Percentiles rank a stretch among this genome's conserved stretches.
Conservation (phyloP, 1,140 invertebrate genomes). For the Micrasema longulum region DNA sequence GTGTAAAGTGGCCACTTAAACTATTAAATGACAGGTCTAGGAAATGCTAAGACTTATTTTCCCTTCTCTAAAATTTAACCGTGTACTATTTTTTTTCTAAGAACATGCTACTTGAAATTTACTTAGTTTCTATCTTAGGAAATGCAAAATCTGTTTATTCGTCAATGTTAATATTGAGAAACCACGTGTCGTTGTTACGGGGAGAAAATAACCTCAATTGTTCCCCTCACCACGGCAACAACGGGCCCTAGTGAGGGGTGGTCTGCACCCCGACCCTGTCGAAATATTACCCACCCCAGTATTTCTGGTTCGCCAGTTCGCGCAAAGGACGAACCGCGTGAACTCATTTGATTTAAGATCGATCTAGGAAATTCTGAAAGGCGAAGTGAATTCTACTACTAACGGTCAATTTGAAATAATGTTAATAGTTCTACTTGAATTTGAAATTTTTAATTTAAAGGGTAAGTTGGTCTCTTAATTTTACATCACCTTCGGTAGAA, state of each 20-base stretch:
- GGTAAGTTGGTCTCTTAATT: too few relatives aligned
- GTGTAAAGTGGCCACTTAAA: too few relatives aligned
- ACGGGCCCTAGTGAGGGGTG: background rate
- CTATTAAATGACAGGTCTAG: too few relatives aligned
- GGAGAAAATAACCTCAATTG: conserved; percentile 35
- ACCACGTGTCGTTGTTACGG: conserved; percentile 19
- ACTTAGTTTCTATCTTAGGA: too few relatives aligned
- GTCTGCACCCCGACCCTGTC: background rate
- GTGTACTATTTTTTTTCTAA: too few relatives aligned
- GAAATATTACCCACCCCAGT: conserved; percentile 2
- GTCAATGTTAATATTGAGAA: conserved; percentile 8
- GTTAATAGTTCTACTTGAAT: too few relatives aligned
- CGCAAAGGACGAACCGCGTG: conserved; percentile 11
- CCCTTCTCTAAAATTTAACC: too few relatives aligned
- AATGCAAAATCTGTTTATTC: background rate
- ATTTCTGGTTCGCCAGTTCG: conserved; percentile 27
- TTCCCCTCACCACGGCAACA: conserved; percentile 13
- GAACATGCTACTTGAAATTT: too few relatives aligned
- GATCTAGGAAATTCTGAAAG: conserved; percentile 1
- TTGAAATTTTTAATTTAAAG: too few relatives aligned
- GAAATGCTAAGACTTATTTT: too few relatives aligned
- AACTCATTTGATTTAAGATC: conserved; percentile 22
- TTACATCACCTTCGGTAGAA: too few relatives aligned
- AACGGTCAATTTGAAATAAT: too few relatives aligned
- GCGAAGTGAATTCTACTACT: background rate